Conservation (phyloP, 2,888 invertebrate species). For the Hirtodrosophila duncani region DNA sequence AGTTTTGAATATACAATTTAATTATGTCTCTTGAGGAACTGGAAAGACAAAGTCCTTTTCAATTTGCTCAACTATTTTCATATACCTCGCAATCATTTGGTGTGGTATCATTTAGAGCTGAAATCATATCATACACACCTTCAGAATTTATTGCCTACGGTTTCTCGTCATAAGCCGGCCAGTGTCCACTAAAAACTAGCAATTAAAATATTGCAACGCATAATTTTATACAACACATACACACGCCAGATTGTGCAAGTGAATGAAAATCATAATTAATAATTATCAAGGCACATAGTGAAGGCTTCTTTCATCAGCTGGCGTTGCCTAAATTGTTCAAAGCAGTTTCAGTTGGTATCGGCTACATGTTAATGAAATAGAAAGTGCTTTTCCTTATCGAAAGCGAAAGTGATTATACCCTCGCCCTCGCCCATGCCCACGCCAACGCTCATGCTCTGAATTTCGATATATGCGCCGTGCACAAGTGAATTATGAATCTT, state of each 20-base stretch:
- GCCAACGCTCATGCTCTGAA: slow-evolving; percentile 41
- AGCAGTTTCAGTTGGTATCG: slow-evolving; percentile 8
- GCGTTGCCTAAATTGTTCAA: slow-evolving; percentile 26
- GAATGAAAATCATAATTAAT: slow-evolving; percentile 47
- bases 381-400: slow-evolving; percentile 61
- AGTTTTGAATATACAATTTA: too few species aligned
- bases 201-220: slow-evolving; percentile 29
- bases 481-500: slow-evolving; percentile 61
- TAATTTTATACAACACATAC: slow-evolving; percentile 50
- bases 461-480: slow-evolving; percentile 35
- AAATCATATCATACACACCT: too few species aligned
- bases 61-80: too few species aligned
- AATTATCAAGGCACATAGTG: slow-evolving; percentile 24
- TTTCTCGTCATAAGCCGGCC: slow-evolving; percentile 23
- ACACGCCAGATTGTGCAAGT: slow-evolving; percentile 30
- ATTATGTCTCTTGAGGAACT: too few species aligned
- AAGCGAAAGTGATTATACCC: slow-evolving; percentile 58
- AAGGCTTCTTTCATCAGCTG: too few species aligned
- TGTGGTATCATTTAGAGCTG: too few species aligned
- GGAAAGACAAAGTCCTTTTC: too few species aligned
- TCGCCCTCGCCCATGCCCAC: neutral
- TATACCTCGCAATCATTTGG: too few species aligned
- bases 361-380: slow-evolving; percentile 48
- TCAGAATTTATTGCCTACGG: too few species aligned
- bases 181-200: slow-evolving; percentile 32